A percentile compares a stretch with the other conserved stretches of the same genome.
Conservation (phyloP, 2,797 vertebrate genomes). For the Denticeps clupeoides region DNA sequence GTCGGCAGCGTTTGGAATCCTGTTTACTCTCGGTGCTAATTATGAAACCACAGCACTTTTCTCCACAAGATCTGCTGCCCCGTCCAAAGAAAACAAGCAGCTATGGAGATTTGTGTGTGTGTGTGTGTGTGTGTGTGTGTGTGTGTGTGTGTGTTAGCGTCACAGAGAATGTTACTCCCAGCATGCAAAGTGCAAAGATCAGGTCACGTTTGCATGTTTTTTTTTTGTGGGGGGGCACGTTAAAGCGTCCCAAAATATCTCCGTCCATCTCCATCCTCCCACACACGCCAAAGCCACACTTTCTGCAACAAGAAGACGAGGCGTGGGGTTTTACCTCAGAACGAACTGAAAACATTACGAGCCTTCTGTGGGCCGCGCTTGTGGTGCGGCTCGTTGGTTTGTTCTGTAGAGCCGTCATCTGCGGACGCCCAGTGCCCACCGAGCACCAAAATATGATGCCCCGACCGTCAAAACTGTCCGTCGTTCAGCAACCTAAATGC, state of each 20-base stretch:
- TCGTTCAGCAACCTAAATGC: too few species aligned
- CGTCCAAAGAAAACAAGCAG: constrained; percentile 54
- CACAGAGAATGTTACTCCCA: constrained; percentile 24
- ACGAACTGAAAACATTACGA: constrained; percentile 12
- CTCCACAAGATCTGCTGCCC: constrained; percentile 41
- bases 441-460: too few species aligned
- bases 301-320: background rate
- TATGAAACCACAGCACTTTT: constrained; percentile 54
- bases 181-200: constrained; percentile 40
- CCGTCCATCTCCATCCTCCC: background rate
- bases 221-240: constrained; percentile 28
- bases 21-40: too few species aligned
- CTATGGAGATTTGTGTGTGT: constrained; percentile 56
- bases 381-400: constrained; percentile 10
- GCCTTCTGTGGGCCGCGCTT: constrained; percentile 1
- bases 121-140: constrained; percentile 44
- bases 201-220: constrained; percentile 21
- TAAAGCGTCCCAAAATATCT: constrained; percentile 6
- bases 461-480: too few species aligned
- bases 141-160: constrained; percentile 34
- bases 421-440: too few species aligned
- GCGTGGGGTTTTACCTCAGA: constrained; percentile 9
- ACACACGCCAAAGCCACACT: background rate
- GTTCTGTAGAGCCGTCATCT: constrained; percentile 5
- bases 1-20: too few species aligned